A percentile compares a stretch with the other conserved stretches of the same genome.
These are phyloP conservation scores for Neoascia interrupta DNA, from an alignment of 2,888 invertebrate species.

Conservation along the genomic window DNA sequence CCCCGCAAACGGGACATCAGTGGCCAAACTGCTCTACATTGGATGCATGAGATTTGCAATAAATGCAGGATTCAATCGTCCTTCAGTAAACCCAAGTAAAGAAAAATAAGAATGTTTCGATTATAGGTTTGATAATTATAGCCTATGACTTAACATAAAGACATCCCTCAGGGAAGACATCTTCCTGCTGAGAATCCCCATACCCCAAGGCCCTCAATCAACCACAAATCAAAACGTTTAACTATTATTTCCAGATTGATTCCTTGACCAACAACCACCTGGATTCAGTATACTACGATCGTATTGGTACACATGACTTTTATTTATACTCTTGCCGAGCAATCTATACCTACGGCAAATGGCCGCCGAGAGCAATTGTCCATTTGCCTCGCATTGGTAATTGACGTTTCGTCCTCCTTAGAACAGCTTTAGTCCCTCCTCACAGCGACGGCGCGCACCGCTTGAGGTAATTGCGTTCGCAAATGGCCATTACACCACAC, in stretches of 20 bases:
- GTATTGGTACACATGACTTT: too few species aligned
- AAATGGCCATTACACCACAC: neutral
- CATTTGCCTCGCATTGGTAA: conserved; percentile 60
- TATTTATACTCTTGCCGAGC: too few species aligned
- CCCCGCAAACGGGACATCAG: too few species aligned
- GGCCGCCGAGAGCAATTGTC: conserved; percentile 62
- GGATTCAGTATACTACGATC: too few species aligned
- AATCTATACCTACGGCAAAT: conserved; percentile 60
- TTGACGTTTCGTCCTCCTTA: conserved; percentile 62
- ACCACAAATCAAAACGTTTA: conserved; percentile 65
- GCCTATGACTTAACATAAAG: too few species aligned
- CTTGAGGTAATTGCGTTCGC: conserved; percentile 59
- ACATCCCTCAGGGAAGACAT: neutral
- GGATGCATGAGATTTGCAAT: too few species aligned
- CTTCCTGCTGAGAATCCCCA: neutral
- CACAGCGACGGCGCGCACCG: conserved; percentile 62
- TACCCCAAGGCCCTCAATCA: conserved; percentile 17
- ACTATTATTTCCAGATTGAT: conserved; percentile 45
- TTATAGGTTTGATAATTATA: too few species aligned
- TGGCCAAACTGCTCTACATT: too few species aligned
- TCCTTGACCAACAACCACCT: conserved; percentile 39
- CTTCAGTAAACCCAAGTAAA: too few species aligned
- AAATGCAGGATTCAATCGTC: too few species aligned
- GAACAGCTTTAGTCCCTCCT: conserved; percentile 66
- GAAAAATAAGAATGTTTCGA: too few species aligned